Evolutionary conservation across 1,140 invertebrate species (phyloP).

Genomic region (Daktulosphaira vitifoliae): DNA sequence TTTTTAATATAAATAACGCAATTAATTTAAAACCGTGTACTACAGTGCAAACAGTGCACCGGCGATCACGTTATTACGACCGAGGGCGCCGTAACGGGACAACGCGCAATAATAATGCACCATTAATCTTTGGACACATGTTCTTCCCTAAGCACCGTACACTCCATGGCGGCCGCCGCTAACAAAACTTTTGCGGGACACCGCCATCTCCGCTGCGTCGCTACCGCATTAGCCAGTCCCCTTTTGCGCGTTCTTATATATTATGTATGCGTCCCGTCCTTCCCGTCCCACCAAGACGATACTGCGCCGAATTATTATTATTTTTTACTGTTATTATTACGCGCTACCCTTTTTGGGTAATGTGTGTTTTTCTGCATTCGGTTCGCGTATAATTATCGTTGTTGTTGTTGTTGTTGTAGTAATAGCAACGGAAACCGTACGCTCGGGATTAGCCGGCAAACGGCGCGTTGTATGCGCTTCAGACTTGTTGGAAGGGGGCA

Average conservation of each 20-base stretch:
- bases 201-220: neutral
- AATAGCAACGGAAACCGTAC: too few species aligned
- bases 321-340: too few species aligned
- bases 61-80: neutral
- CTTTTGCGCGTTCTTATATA: neutral
- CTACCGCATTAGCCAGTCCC: neutral
- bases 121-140: constrained; percentile 33
- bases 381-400: too few species aligned
- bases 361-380: too few species aligned
- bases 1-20: constrained; percentile 17
- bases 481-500: too few species aligned
- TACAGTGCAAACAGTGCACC: neutral
- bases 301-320: too few species aligned
- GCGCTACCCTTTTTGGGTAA: too few species aligned
- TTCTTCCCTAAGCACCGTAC: constrained; percentile 6
- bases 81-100: neutral
- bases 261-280: neutral
- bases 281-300: too few species aligned
- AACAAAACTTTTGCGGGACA: constrained; percentile 24
- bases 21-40: constrained; percentile 15
- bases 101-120: constrained; percentile 25
- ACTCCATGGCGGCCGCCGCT: neutral
- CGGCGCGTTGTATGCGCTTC: too few species aligned
- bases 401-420: too few species aligned
- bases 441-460: too few species aligned